Base-by-base conservation (phyloP, 2,888 invertebrate species). In the Rhagophthalmus giganteus region DNA sequence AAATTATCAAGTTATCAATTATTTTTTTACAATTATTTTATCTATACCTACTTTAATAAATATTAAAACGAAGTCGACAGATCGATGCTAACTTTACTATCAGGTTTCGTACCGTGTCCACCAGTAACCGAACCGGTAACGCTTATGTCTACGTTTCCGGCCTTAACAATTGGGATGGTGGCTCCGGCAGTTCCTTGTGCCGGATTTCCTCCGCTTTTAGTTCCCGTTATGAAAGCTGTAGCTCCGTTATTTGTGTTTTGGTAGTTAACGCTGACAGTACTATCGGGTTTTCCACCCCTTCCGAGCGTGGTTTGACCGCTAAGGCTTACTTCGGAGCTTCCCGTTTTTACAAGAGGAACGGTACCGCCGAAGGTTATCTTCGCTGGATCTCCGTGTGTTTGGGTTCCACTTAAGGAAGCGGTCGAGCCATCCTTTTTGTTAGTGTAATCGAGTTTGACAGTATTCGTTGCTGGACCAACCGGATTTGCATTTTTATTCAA, bases 61-160 rank as follows among this genome's bases (percentile, higher is more conserved):
- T 20, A 20, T 20, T 20, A 20, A 20, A 20, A 20, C 20, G 20
- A 7, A 20, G 20, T 7, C 7, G 20, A 20, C 3, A 20, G 4
- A 7, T 20, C 4, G 1, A 52, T 12, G 8, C 33, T 33, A 33
- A 54, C 24, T 44, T 54, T 13, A 27, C 37, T 35, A 5, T 48
- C 10, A 2, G 54, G 54, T 34, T 42, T 48, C 48, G 32, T 44
- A 8, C 54, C 54, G 2, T 44, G 37, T n/a, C 33, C 48, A 33
- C 40, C 39, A 27, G 27, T 31, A 9, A 26, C 31, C 27, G 40
- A 35, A 1, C 40, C 52, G 5, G 15, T 16, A 2, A 30, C 25
- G 10, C 24, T 14, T n/a, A 50, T 3, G 11, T 15, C 26, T 1
- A 25, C 27, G 9, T 32, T 24, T n/a, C 31, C 31, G 14, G 9